Conservation (phyloP, 2,888 invertebrate genomes). For the Calameuta filiformis region DNA sequence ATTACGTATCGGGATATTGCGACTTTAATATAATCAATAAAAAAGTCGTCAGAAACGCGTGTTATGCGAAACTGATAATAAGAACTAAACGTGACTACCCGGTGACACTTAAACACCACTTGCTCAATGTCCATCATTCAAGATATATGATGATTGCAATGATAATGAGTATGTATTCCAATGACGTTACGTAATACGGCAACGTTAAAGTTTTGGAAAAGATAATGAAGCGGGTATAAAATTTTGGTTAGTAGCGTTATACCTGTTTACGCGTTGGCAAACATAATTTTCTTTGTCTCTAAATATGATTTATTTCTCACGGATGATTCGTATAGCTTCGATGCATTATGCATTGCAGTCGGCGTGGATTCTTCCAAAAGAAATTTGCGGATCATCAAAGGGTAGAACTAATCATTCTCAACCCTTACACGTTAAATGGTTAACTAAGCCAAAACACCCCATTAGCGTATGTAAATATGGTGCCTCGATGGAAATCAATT, state of each 20-base stretch:
- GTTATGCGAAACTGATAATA: constrained; percentile 17
- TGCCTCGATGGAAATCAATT: constrained; percentile 49
- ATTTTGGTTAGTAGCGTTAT: not conserved
- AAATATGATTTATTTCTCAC: not conserved
- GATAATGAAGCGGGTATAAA: constrained; percentile 14
- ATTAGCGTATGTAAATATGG: constrained; percentile 52
- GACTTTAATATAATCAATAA: not conserved
- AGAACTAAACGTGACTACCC: constrained; percentile 26
- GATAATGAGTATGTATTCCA: constrained; percentile 34
- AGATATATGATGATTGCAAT: constrained; percentile 44
- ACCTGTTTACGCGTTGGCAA: not conserved
- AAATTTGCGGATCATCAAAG: constrained; percentile 16
- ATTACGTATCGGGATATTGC: not conserved
- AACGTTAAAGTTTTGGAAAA: constrained; percentile 15
- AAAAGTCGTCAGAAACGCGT: not conserved
- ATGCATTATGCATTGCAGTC: not conserved
- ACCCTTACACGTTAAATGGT: constrained; percentile 11
- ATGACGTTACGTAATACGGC: constrained; percentile 35
- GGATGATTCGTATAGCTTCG: not conserved
- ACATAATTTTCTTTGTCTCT: not conserved
- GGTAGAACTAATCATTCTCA: constrained; percentile 18
- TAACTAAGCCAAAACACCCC: constrained; percentile 28
- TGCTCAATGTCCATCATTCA: constrained; percentile 21
- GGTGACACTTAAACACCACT: constrained; percentile 30
- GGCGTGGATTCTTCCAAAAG: not conserved